Conservation (phyloP, 2,113 vertebrate genomes). For the Coracopsis vasa region DNA sequence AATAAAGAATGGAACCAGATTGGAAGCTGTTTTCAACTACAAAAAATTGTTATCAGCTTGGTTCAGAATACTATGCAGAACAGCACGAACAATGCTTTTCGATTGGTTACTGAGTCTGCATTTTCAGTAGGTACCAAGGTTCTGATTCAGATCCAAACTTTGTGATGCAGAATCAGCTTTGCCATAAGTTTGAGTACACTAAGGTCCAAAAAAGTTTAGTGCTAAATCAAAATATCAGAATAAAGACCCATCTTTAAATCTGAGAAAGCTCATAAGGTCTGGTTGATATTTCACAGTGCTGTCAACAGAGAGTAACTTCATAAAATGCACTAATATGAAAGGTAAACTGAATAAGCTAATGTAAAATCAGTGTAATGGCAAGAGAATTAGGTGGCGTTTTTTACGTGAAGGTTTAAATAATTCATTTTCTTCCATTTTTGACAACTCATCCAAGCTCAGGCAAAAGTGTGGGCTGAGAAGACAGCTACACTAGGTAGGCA, state of each 20-base stretch:
- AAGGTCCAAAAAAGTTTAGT: not conserved
- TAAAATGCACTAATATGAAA: not conserved
- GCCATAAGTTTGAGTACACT: not conserved
- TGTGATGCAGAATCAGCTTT: not conserved
- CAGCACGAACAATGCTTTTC: not conserved
- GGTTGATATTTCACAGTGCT: not conserved
- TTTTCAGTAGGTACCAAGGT: not conserved
- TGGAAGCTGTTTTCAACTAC: not conserved
- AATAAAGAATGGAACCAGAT: not conserved
- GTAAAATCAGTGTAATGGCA: not conserved
- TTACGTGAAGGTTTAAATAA: not conserved
- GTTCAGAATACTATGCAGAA: not conserved
- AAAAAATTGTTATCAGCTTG: not conserved
- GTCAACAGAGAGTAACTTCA: not conserved
- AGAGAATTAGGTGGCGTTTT: not conserved
- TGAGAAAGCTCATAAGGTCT: not conserved
- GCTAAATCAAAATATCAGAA: not conserved
- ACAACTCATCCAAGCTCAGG: constrained; percentile 16
- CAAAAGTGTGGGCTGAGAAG: constrained; percentile 31
- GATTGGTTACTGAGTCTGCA: not conserved
- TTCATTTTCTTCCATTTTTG: constrained; percentile 43
- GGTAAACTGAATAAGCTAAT: not conserved
- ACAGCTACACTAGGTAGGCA: constrained; percentile 28
- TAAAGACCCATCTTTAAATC: not conserved
- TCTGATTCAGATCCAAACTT: not conserved